Evolutionary conservation across 2,888 invertebrate species (phyloP), one percentile per base, ranked within the genome.

Genomic region (Agrotis exclamationis): DNA sequence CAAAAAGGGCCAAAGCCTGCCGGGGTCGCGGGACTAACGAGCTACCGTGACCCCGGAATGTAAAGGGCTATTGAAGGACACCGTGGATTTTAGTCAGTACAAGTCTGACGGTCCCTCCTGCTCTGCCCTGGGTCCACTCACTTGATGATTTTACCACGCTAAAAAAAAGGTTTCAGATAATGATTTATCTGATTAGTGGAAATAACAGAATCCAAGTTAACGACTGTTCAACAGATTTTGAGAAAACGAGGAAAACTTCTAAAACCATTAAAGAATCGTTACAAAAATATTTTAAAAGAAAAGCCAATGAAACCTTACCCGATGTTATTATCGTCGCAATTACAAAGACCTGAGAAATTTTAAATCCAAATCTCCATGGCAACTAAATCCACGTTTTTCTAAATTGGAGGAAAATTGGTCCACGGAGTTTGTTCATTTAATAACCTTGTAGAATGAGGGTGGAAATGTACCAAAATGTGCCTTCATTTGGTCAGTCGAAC

Each of bases 401-500:
- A 58, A 68, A 33, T 57, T 22, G 1, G 20, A 16, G 67, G 63
- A 79, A 76, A 76, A 63, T 75, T 75, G 14, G 18, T 64, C 28
- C 44, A 18, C 51, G 3, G 50, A 57, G 51, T 81, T 76, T 68
- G n/a, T 53, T 71, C 63, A 63, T 70, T 80, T 51, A 81, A 81
- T 81, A 67, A 64, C n/a, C 20, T 54, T 16, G 50, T 28, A 66
- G 58, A 76, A 67, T 63, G 24, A 58, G 62, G 63, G 48, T 66
- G 59, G 58, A 63, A 76, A 66, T 66, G 65, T 58, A 75, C 51
- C 69, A 75, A 75, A 80, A 78, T 65, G 56, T 47, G 54, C 62
- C 45, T 72, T 53, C 51, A 59, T 77, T 79, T 77, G 79, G 78
- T 65, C 82, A 81, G 72, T 51, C 14, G 6, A n/a, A 63, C 67